A percentile compares a stretch with the other conserved stretches of the same genome.
phyloP scores from a whole-genome alignment of 2,113 vertebrate species.

The Athene noctua region DNA sequence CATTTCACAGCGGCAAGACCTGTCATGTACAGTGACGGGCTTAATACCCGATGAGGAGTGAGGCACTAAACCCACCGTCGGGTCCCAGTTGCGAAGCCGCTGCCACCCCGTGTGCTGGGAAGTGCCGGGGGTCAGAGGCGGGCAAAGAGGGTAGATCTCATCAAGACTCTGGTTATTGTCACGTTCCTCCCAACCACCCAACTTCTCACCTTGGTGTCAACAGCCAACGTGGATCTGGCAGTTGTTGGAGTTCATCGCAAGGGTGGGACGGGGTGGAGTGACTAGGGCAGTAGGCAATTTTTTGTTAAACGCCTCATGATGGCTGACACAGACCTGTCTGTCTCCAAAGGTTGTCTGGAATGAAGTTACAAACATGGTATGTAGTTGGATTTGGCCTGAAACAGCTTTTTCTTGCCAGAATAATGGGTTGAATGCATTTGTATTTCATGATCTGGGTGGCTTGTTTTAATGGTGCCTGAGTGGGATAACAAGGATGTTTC shows the following conservation, averaged over 20 bases:
- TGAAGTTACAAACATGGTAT: not conserved
- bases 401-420: not conserved
- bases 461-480: not conserved
- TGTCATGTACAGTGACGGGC: not conserved
- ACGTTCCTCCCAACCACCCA: not conserved
- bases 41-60: not conserved
- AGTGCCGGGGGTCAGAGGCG: rapidly evolving
- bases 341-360: not conserved
- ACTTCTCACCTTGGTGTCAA: not conserved
- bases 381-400: not conserved
- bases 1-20: conserved; percentile 8
- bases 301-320: not conserved
- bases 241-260: not conserved
- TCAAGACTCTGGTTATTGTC: not conserved
- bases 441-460: not conserved
- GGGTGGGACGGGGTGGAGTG: not conserved
- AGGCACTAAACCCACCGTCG: not conserved
- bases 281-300: not conserved
- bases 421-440: not conserved
- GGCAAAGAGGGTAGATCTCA: rapidly evolving
- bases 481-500: not conserved
- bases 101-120: not conserved
- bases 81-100: not conserved
- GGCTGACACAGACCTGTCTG: not conserved
- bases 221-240: not conserved